Conservation (phyloP, 2,113 vertebrate species). For the Cyrtonyx montezumae region DNA sequence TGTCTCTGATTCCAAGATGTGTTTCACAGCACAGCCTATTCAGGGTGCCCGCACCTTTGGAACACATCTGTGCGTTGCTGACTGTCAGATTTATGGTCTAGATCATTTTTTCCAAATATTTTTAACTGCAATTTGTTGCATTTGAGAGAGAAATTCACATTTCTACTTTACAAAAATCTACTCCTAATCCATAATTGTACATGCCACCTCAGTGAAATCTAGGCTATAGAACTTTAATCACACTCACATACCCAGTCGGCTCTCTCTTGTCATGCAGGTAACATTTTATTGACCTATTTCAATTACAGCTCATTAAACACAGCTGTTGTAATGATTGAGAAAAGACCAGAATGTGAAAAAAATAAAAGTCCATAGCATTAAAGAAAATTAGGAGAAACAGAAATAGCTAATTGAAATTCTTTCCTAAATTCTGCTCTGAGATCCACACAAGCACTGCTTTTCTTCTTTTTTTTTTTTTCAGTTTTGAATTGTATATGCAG, state of each 20-base stretch:
- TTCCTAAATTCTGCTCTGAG: background rate
- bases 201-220: background rate
- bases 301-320: slow-evolving; percentile 25
- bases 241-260: background rate
- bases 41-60: background rate
- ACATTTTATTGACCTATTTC: slow-evolving; percentile 42
- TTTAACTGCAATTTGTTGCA: background rate
- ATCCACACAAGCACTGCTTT: background rate
- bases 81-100: background rate
- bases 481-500: background rate
- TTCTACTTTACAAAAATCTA: background rate
- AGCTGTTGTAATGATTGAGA: slow-evolving; percentile 6
- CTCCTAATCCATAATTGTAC: background rate
- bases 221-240: background rate
- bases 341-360: background rate
- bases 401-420: background rate
- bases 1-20: background rate
- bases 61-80: background rate
- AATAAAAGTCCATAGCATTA: background rate
- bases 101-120: background rate
- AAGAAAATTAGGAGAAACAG: background rate
- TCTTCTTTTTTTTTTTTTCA: background rate
- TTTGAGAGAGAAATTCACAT: background rate
- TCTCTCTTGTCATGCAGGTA: slow-evolving; percentile 12
- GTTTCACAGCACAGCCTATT: background rate